Base-by-base conservation (phyloP, 2,113 vertebrate species). In the Nesospiza acunhae region DNA sequence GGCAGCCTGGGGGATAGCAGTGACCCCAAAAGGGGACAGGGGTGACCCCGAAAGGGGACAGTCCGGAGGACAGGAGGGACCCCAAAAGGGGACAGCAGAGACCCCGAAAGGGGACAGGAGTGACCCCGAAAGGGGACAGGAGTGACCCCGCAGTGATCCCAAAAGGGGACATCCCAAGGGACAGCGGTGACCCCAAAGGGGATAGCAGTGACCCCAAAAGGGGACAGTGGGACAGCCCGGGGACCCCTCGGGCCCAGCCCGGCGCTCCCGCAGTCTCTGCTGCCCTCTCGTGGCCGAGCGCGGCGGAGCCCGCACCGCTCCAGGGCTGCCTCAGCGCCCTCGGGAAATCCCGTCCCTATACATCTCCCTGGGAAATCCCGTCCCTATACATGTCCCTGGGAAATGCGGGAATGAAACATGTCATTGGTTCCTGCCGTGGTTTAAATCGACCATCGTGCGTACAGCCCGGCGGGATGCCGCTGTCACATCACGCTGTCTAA, bases 261-360 rank as follows among this genome's bases (percentile, higher is more conserved):
- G 19, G 59, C 46, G 52, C 72, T 39, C 74, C 35, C 60, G 7
- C 96, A 82, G 97, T 97, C 97, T 97, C 92, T 97, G 97, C 92
- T 82, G 97, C 95, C 27, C 95, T 94, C 97, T 74, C 35, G 95
- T 67, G 96, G 76, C 30, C 1, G 3, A 14, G 23, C 19, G 2
- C 17, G 27, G 77, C 33, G 2, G 3, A 2, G 7, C 26, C 15
- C 21, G 27, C 5, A 1, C 39, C 6, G 6, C 14, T 10, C 6
- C 10, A 0, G 18, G 1, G 21, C 8, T 11, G 5, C 1, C 37
- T 10, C 44, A 0, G 37, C 8, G 33, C 31, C 53, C 11, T 20
- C 7, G 30, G 52, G 30, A 53, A 19, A 39, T 0, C 46, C 46
- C 46, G 20, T 9, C 49, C 35, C 8, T 4, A 4, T 15, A 19